Percentiles rank a stretch among this genome's conserved stretches.
phyloP scores from a whole-genome alignment of 2,888 invertebrate genomes.

The Nebria salina region DNA sequence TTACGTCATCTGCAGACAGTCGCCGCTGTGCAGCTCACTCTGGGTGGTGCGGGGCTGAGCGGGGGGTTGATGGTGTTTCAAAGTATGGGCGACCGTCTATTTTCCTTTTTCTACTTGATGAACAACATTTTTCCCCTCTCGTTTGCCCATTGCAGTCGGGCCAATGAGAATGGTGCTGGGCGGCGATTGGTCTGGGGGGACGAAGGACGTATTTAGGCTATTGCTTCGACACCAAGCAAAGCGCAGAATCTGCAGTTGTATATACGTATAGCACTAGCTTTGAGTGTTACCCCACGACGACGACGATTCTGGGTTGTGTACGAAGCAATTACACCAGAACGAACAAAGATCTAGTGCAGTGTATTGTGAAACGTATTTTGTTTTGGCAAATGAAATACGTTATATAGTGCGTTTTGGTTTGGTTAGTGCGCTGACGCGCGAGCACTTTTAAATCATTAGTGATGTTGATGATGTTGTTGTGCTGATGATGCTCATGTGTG shows the following conservation, averaged over 20 bases:
- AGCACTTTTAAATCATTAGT: conserved; percentile 9
- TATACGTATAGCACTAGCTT: not conserved
- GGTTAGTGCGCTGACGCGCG: conserved; percentile 14
- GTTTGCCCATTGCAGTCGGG: not conserved
- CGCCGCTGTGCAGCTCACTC: not conserved
- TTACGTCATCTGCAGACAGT: conserved; percentile 1
- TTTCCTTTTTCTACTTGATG: not conserved
- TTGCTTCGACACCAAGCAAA: conserved; percentile 5
- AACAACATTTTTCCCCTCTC: conserved; percentile 3
- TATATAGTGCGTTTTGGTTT: too few relatives aligned
- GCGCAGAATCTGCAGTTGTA: conserved; percentile 46
- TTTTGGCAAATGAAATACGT: not conserved
- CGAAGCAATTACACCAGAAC: not conserved
- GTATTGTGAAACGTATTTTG: not conserved
- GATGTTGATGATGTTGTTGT: conserved; percentile 22
- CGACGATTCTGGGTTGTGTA: not conserved
- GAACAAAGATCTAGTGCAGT: not conserved
- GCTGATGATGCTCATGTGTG: conserved; percentile 23
- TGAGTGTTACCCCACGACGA: not conserved
- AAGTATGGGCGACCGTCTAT: conserved; percentile 11
- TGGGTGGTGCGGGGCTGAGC: too few relatives aligned
- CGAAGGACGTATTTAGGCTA: conserved; percentile 40
- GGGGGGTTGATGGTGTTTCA: conserved; percentile 24
- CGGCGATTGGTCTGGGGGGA: conserved; percentile 24
- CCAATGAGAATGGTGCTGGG: conserved; percentile 20